These are phyloP conservation scores for Temnothorax longispinosus DNA, from an alignment of 1,140 invertebrate species.

Conservation along the genomic window DNA sequence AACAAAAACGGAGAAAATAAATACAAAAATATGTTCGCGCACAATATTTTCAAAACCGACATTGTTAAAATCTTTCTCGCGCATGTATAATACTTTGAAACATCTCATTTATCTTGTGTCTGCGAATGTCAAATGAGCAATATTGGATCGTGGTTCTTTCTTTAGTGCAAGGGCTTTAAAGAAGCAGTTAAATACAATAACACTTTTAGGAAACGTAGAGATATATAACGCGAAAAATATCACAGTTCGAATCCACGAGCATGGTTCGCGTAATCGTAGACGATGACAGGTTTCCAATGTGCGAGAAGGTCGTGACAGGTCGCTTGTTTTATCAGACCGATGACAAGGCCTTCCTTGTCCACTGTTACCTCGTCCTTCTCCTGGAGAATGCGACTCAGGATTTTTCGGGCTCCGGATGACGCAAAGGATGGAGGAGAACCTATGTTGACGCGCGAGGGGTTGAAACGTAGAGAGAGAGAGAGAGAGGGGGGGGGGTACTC, in stretches of 20 bases:
- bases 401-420: conserved; percentile 56
- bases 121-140: neutral
- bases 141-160: neutral
- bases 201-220: neutral
- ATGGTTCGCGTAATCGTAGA: conserved; percentile 19
- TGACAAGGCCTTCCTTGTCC: conserved; percentile 62
- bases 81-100: neutral
- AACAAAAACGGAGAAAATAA: neutral
- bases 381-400: conserved; percentile 48
- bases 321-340: conserved; percentile 56
- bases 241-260: neutral
- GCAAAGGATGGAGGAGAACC: conserved; percentile 38
- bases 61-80: neutral
- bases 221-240: neutral
- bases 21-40: neutral
- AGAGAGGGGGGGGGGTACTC: conserved; percentile 70
- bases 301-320: conserved; percentile 63
- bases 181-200: neutral
- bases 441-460: conserved; percentile 61
- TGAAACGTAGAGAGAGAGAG: conserved; percentile 71
- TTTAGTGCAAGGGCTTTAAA: neutral
- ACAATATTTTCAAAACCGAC: neutral
- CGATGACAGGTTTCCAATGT: conserved; percentile 33
- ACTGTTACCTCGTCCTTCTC: conserved; percentile 47
- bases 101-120: neutral